These are phyloP conservation scores for Erpornis zantholeuca DNA, from an alignment of 2,113 vertebrate species.

Conservation along the genomic window DNA sequence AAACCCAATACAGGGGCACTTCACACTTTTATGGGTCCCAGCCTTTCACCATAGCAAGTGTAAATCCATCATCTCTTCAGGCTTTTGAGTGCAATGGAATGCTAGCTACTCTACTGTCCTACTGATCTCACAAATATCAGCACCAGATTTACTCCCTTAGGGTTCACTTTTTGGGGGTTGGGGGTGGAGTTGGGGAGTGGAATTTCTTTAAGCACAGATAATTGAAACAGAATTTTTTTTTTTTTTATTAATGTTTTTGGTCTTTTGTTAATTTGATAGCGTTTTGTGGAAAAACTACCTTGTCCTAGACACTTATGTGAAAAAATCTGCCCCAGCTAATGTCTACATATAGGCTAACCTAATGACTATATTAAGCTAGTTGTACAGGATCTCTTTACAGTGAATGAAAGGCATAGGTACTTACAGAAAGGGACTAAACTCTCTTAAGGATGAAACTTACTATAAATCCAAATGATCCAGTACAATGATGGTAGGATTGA, in stretches of 20 bases:
- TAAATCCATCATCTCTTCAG: background rate
- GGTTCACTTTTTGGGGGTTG: rapidly evolving
- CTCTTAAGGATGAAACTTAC: background rate
- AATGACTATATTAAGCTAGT: background rate
- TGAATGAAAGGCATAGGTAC: background rate
- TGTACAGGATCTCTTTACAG: background rate
- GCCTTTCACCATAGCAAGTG: background rate
- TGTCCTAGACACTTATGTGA: background rate
- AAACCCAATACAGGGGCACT: background rate
- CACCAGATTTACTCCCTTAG: background rate
- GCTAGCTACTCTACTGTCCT: background rate
- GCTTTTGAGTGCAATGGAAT: background rate
- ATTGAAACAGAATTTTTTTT: background rate
- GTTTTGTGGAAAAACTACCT: background rate
- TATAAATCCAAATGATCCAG: background rate
- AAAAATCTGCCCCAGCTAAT: background rate
- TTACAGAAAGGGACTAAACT: background rate
- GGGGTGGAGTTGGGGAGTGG: rapidly evolving
- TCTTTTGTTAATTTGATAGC: background rate
- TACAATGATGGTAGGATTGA: background rate
- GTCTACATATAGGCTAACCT: background rate
- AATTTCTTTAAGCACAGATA: background rate
- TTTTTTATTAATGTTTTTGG: background rate
- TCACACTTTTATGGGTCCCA: background rate
- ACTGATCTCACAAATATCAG: background rate